phyloP scores from a whole-genome alignment of 2,113 vertebrate species.

The Spheniscus mendiculus region DNA sequence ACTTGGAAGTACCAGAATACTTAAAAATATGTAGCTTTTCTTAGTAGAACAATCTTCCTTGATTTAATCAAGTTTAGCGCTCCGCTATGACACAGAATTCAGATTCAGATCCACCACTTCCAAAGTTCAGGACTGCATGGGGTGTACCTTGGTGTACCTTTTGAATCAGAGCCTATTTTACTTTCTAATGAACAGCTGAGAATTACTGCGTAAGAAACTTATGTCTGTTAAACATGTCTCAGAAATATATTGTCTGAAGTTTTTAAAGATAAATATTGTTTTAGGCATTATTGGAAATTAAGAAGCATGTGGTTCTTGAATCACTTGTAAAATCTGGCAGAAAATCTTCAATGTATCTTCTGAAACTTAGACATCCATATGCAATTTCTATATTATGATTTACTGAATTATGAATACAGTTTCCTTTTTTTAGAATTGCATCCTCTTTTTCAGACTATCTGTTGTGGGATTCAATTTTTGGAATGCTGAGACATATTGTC shows the following conservation, averaged over 20 bases:
- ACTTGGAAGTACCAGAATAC: not conserved
- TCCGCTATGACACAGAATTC: not conserved
- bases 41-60: not conserved
- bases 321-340: not conserved
- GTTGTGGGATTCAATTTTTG: not conserved
- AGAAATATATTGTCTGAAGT: not conserved
- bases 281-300: not conserved
- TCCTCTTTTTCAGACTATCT: not conserved
- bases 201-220: not conserved
- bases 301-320: not conserved
- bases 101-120: not conserved
- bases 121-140: not conserved
- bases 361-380: not conserved
- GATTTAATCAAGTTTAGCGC: not conserved
- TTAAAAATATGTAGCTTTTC: not conserved
- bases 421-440: not conserved
- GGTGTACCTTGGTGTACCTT: not conserved
- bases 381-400: not conserved
- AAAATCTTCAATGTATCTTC: not conserved
- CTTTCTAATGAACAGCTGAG: not conserved
- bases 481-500: not conserved
- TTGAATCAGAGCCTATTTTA: not conserved
- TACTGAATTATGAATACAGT: not conserved
- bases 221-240: not conserved
- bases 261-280: not conserved